Base-by-base conservation (phyloP, 23 tunicate species). In the Oikopleura albicans region DNA sequence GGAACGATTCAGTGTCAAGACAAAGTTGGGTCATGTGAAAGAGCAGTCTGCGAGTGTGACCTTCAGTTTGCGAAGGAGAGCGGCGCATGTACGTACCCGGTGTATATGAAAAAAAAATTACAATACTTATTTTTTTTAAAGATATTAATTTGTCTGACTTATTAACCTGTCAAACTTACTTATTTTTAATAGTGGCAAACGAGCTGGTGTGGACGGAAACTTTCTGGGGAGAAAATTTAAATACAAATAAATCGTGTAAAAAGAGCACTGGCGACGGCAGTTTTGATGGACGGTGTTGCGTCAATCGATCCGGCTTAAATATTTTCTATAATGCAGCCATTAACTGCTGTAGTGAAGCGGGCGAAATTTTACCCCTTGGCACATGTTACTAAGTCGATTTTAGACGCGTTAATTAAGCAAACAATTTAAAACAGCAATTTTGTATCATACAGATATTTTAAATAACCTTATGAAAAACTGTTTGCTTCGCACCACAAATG, bases 41-140 rank as follows among this genome's bases (percentile, higher is more conserved):
- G 79, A 71, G 79, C 79, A 71, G 35, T 71, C 34, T 71, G 79
- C 37, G 79, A 71, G 37, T 71, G 79, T 71, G 79, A 71, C 31
- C 31, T 71, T 2, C 33, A 71, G 31, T 71, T 71, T 71, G 79
- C 79, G 4, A 16, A 71, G 37, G 27, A 71, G 4, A 71, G 27
- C 4, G 79, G 79, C 31, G 4, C 35, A 49, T 8, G 63, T 49
- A 49, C 12, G 63, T 22, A 49, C 22, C n/a, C n/a, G n/a, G n/a
- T n/a, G n/a, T n/a, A n/a, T n/a, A n/a, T n/a, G n/a, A n/a, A n/a
- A n/a, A n/a, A n/a, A n/a, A n/a, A n/a, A n/a, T n/a, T n/a, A n/a
- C n/a, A n/a, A n/a, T n/a, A n/a, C n/a, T n/a, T n/a, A n/a, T n/a
- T n/a, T n/a, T n/a, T n/a, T n/a, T n/a, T n/a, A n/a, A n/a, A n/a